Conservation (phyloP, 2,888 invertebrate genomes). For the Lamproptera curius region DNA sequence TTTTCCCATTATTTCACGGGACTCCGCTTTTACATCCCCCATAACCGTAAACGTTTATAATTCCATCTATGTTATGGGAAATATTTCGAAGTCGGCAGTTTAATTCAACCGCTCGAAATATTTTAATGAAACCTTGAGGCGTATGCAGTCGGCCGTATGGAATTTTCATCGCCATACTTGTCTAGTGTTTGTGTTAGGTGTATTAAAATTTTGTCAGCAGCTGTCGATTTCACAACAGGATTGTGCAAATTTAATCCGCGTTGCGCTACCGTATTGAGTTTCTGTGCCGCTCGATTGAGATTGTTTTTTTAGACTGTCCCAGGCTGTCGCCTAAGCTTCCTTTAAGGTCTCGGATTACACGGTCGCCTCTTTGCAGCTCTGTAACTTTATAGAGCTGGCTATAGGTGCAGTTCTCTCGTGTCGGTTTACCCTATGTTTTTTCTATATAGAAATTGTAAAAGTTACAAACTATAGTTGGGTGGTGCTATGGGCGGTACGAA, state of each 20-base stretch:
- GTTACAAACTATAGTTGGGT: constrained; percentile 52
- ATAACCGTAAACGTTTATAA: constrained; percentile 19
- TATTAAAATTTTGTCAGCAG: constrained; percentile 59
- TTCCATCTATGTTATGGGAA: constrained; percentile 13
- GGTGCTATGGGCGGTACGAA: constrained; percentile 53
- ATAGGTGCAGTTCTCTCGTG: constrained; percentile 53
- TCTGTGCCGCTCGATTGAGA: constrained; percentile 68
- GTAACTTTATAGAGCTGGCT: constrained; percentile 51
- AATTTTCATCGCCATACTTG: constrained; percentile 55
- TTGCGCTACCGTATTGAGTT: constrained; percentile 69
- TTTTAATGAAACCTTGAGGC: constrained; percentile 31
- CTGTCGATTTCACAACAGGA: constrained; percentile 63
- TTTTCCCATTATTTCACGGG: constrained; percentile 24
- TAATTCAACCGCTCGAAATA: constrained; percentile 14
- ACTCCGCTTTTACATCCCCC: constrained; percentile 27
- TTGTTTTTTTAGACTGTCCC: constrained; percentile 56
- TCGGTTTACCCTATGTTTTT: constrained; percentile 50
- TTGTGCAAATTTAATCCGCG: constrained; percentile 73
- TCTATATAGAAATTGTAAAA: constrained; percentile 30
- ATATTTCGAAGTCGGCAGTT: constrained; percentile 14
- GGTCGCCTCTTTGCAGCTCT: constrained; percentile 66
- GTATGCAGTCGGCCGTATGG: constrained; percentile 39
- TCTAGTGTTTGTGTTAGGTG: constrained; percentile 25
- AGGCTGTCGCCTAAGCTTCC: constrained; percentile 70
- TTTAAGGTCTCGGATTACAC: constrained; percentile 66